phyloP scores from a whole-genome alignment of 2,113 vertebrate species.

The Anolis carolinensis region DNA sequence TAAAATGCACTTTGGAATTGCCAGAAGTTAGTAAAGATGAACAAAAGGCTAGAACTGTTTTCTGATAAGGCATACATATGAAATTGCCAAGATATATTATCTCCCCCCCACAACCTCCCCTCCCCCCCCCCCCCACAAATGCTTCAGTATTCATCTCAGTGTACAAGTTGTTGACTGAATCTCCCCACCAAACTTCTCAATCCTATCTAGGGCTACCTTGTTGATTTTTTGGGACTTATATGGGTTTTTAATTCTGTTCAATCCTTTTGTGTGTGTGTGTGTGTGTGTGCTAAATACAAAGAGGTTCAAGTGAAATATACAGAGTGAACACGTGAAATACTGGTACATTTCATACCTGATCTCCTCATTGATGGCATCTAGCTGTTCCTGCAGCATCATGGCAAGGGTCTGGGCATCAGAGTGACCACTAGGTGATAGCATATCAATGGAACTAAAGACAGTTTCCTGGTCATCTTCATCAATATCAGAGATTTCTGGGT shows the following conservation, averaged over 20 bases:
- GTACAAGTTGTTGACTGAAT: not conserved
- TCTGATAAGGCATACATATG: not conserved
- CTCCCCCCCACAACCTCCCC: not conserved
- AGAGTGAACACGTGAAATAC: not conserved
- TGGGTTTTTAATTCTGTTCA: not conserved
- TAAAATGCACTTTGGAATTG: not conserved
- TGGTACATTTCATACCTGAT: slow-evolving; percentile 80
- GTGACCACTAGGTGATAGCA: slow-evolving; percentile 90
- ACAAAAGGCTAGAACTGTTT: not conserved
- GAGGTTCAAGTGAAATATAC: not conserved
- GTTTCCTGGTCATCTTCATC: slow-evolving; percentile 86
- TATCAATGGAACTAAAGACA: slow-evolving; percentile 82
- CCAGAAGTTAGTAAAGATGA: not conserved
- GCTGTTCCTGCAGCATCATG: slow-evolving; percentile 96
- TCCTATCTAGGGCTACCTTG: not conserved
- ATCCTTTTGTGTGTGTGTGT: not conserved
- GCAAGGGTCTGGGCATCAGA: slow-evolving; percentile 95
- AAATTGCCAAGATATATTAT: not conserved
- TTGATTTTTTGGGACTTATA: not conserved
- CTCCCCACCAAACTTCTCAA: not conserved
- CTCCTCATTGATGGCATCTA: slow-evolving; percentile 97
- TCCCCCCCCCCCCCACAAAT: not conserved
- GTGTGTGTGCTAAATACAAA: not conserved
- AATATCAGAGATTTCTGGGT: slow-evolving; percentile 89
- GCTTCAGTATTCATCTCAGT: not conserved